Evolutionary conservation across 1,140 invertebrate species (phyloP).

Genomic region (Ostrea denselamellosa): DNA sequence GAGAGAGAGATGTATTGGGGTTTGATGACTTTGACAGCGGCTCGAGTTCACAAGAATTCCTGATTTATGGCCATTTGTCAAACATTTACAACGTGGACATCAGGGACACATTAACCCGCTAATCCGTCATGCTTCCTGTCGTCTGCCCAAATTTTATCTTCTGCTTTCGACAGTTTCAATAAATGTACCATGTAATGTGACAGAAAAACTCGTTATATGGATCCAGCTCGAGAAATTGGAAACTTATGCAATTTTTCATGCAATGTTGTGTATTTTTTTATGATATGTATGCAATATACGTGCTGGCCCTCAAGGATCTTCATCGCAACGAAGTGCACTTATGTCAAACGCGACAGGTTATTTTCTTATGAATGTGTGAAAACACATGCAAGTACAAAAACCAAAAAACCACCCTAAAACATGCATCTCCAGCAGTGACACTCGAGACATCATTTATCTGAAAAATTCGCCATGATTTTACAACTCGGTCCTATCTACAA

Average conservation of each 20-base stretch:
- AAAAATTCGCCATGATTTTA: too few relatives aligned
- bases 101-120: constrained; percentile 15
- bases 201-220: neutral
- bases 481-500: too few relatives aligned
- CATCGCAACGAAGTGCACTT: neutral
- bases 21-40: neutral
- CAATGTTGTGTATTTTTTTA: neutral
- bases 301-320: neutral
- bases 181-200: constrained; percentile 8
- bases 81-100: constrained; percentile 30
- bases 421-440: neutral
- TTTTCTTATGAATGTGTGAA: constrained; percentile 13
- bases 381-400: neutral
- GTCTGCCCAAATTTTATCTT: neutral
- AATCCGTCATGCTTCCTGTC: neutral
- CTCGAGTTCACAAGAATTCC: neutral
- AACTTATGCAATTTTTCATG: constrained; percentile 13
- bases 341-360: constrained; percentile 11
- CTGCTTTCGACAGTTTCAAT: constrained; percentile 20
- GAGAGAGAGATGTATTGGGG: constrained; percentile 51
- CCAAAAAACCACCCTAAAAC: neutral
- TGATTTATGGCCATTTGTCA: constrained; percentile 6
- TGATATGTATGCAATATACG: neutral
- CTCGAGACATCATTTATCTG: neutral
- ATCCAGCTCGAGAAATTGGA: neutral